Evolutionary conservation across 2,888 invertebrate genomes (phyloP).

Genomic region (Hirtodrosophila duncani): DNA sequence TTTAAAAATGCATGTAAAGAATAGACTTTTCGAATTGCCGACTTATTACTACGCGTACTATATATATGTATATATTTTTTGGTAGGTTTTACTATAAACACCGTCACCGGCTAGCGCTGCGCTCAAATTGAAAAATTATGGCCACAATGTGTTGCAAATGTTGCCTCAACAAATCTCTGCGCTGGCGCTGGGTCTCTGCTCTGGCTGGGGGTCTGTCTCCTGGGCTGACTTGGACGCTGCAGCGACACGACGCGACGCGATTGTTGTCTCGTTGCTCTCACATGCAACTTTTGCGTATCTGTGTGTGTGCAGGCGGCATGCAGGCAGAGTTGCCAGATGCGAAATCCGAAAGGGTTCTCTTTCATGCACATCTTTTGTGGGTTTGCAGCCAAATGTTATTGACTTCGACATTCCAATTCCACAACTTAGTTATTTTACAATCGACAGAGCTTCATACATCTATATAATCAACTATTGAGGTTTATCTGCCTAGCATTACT

Average conservation of each 20-base stretch:
- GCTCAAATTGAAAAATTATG: slow-evolving; percentile 69
- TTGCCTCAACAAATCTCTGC: slow-evolving; percentile 53
- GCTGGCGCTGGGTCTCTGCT: slow-evolving; percentile 55
- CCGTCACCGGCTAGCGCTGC: slow-evolving; percentile 71
- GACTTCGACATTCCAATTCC: no score
- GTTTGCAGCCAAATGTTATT: no score
- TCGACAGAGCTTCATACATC: no score
- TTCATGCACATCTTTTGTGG: no score
- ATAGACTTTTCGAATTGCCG: slow-evolving; percentile 46
- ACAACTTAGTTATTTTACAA: no score
- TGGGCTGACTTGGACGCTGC: slow-evolving; percentile 7
- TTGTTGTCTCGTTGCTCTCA: slow-evolving; percentile 32
- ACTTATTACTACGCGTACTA: slow-evolving; percentile 66
- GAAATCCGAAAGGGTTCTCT: no score
- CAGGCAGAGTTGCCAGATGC: slow-evolving; percentile 1
- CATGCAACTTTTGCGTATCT: slow-evolving; percentile 46
- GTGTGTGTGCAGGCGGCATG: slow-evolving; percentile 36
- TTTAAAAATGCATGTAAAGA: no score
- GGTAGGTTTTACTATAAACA: slow-evolving; percentile 37
- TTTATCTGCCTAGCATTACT: no score
- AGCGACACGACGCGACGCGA: slow-evolving; percentile 15
- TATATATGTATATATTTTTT: slow-evolving; percentile 5
- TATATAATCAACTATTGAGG: no score
- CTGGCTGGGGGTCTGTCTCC: slow-evolving; percentile 8
- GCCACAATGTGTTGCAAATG: slow-evolving; percentile 38